Base-by-base conservation (phyloP, 1,140 invertebrate species). In the Lepidurus apus region DNA sequence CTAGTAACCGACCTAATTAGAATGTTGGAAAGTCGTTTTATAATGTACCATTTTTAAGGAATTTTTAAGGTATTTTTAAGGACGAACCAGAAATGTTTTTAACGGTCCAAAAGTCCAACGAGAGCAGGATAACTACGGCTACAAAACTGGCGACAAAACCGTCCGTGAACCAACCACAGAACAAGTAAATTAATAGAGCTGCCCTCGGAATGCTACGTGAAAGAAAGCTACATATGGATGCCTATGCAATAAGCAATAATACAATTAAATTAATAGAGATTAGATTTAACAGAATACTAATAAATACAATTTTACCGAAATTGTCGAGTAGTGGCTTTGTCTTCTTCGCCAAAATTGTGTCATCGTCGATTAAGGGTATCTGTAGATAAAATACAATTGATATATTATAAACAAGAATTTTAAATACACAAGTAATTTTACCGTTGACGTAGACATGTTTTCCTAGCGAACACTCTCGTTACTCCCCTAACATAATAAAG, bases 31-130 rank as follows among this genome's bases (percentile, higher is more conserved):
- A 77, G 8, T 78, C 47, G n/a, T 21, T 26, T 24, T 45, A 77
- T 26, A 17, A 34, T 43, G 0, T 44, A 34, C 47, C 24, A n/a
- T 26, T n/a, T 44, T 26, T 17, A 74, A 17, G 1, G 74, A 26
- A n/a, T n/a, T n/a, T n/a, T n/a, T n/a, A n/a, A n/a, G n/a, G n/a
- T n/a, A 0, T 7, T 44, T 43, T 47, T 17, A 74, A 47, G 42
- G 13, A 11, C 79, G 79, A 81, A 87, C 91, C 98, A 82, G 96
- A 96, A 34, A 99, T 93, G 87, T 99, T 99, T 88, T 99, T 99
- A 0, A 98, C 96, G 65, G 95, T 97, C 98, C 98, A 99, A 87
- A 99, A 99, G 85, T 99, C 98, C 85, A 97, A 92, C 0, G 97
- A 98, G 0, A 99, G 87, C 43, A 99, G 87, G 42, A 99, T 87